Evolutionary conservation across 2,113 vertebrate species (phyloP).

Genomic region (Riparia riparia): DNA sequence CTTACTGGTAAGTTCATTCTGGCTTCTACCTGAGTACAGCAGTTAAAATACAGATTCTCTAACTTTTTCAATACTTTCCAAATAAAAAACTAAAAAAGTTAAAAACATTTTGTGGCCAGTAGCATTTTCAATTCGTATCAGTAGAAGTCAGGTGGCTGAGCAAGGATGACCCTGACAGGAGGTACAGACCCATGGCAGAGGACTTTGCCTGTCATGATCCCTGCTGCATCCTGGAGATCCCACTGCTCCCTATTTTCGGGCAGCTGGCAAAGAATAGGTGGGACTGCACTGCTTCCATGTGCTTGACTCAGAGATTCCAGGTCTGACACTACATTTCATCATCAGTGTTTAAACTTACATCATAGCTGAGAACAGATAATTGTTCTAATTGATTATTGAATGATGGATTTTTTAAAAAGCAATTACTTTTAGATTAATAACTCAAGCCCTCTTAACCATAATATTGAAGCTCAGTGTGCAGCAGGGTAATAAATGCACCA

Average conservation of each 20-base stretch:
- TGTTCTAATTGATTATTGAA: background rate
- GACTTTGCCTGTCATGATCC: background rate
- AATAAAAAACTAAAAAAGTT: background rate
- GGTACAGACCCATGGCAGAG: background rate
- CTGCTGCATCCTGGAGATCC: background rate
- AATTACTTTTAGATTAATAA: background rate
- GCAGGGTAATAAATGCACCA: fast-evolving
- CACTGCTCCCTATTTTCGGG: background rate
- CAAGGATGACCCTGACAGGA: background rate
- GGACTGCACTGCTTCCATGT: background rate
- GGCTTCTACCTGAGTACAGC: background rate
- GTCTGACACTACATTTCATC: background rate
- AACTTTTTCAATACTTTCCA: background rate
- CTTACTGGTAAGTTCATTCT: background rate
- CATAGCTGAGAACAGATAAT: background rate
- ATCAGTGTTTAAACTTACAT: background rate
- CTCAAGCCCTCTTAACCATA: background rate
- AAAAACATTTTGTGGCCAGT: background rate
- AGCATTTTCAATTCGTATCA: background rate
- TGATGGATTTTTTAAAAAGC: background rate
- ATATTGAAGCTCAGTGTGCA: fast-evolving
- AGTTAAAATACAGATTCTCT: background rate
- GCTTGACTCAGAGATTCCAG: background rate
- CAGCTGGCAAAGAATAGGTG: background rate
- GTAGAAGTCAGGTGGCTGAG: background rate